Evolutionary conservation across 35 echinoderm and acorn worm genomes (phyloP), one percentile per base, ranked within the genome.

Genomic region (Anneissia japonica): DNA sequence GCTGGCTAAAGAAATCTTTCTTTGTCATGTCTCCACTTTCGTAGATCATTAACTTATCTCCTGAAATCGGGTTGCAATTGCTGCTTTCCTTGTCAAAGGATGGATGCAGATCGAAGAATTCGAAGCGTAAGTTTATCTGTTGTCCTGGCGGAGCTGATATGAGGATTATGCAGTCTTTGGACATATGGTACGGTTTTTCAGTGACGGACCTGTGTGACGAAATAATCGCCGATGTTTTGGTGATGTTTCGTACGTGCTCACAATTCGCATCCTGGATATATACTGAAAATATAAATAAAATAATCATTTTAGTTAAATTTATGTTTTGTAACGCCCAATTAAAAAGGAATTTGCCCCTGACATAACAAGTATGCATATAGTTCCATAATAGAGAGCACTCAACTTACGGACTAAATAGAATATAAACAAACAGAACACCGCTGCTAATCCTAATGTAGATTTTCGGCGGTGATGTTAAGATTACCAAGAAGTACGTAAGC

Each of bases 71-170:
- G 35, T 79, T 76, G 74, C 92, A 93, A 38, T 33, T 19, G 28
- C 82, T 81, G 29, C 35, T 32, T 4, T 46, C 46, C 43, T 76
- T 81, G 82, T 93, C 87, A 73, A 73, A 93, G 7, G 76, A 80
- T 0, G 87, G 38, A 1, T 87, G 82, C 9, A 93, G 38, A 37
- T 93, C 92, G 51, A 93, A 93, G 43, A 79, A 89, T 38, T 93
- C 90, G 21, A 92, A 94, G 23, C 96, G 85, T 17, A 99, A 77
- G 77, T 99, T 99, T 81, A 99, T 99, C 7, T 84, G 83, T 76
- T 89, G 78, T 73, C 92, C 96, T 2, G 86, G 92, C 21, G 74
- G 34, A 0, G 96, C 86, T 31, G 91, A 87, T 14, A 99, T 89
- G 21, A 87, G 94, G 32, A 99, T 55, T 4, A 85, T 72, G 73